These are phyloP conservation scores for Teleiodes luculella DNA, from an alignment of 2,888 invertebrate species.

Conservation along the genomic window DNA sequence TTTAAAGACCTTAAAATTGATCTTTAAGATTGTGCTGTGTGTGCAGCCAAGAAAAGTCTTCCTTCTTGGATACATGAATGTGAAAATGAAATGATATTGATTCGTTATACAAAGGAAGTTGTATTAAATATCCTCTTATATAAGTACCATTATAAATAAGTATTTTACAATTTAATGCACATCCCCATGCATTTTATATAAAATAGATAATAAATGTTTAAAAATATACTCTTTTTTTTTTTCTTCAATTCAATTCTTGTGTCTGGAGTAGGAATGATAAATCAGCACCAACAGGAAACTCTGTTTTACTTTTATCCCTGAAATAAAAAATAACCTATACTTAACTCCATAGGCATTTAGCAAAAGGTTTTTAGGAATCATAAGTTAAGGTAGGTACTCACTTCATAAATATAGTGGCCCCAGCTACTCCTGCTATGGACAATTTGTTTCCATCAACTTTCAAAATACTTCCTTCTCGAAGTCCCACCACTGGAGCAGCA, in stretches of 20 bases:
- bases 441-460: constrained; percentile 79
- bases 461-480: constrained; percentile 85
- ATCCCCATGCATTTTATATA: not conserved
- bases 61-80: no score
- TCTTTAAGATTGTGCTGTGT: no score
- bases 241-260: not conserved
- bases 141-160: not conserved
- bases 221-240: not conserved
- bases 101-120: no score
- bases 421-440: constrained; percentile 79
- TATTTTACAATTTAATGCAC: not conserved
- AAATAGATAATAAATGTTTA: not conserved
- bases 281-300: constrained; percentile 77
- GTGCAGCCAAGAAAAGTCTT: no score
- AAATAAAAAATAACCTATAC: constrained; percentile 35
- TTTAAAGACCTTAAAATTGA: no score
- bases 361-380: no score
- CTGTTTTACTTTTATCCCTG: constrained; percentile 73
- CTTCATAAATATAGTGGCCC: constrained; percentile 82
- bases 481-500: constrained; percentile 81
- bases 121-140: not conserved
- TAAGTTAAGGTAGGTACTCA: no score
- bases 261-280: constrained; percentile 71
- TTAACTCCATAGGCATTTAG: not conserved
- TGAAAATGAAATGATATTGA: no score